A percentile compares a stretch with the other conserved stretches of the same genome.
Conservation (phyloP, 2,797 vertebrate species). For the Emys orbicularis region DNA sequence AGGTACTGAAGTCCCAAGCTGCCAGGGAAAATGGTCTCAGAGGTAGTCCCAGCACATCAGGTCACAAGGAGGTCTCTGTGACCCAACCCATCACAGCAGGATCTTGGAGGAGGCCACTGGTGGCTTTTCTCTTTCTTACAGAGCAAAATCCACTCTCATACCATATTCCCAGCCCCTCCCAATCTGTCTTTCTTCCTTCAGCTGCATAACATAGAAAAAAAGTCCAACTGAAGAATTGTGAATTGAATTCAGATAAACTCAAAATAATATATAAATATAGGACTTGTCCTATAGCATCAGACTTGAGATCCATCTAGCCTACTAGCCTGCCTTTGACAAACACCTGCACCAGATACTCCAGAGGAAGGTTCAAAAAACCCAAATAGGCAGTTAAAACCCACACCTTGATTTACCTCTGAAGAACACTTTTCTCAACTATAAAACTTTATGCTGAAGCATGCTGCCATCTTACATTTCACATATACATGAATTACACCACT, state of each 20-base stretch:
- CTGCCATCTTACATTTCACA: neutral
- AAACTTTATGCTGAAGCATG: neutral
- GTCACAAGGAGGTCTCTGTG: no score
- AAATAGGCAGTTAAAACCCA: neutral
- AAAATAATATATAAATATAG: neutral
- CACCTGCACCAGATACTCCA: neutral
- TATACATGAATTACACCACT: neutral
- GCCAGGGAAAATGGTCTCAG: no score
- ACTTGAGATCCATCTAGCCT: neutral
- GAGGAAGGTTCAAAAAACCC: neutral
- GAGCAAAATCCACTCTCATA: neutral
- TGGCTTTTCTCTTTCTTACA: neutral
- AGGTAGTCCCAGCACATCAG: no score
- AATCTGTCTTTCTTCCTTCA: neutral
- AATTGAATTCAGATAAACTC: neutral
- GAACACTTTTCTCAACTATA: neutral
- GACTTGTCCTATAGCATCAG: neutral
- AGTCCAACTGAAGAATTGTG: neutral
- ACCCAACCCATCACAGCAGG: neutral
- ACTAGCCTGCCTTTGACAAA: neutral
- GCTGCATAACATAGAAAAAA: neutral
- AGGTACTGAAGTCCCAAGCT: no score
- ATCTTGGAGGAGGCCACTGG: neutral
- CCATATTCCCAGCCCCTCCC: neutral
- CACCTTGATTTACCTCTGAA: neutral